Evolutionary conservation across 1,140 invertebrate species (phyloP), one percentile per base, ranked within the genome.

Genomic region (Achatina immaculata): DNA sequence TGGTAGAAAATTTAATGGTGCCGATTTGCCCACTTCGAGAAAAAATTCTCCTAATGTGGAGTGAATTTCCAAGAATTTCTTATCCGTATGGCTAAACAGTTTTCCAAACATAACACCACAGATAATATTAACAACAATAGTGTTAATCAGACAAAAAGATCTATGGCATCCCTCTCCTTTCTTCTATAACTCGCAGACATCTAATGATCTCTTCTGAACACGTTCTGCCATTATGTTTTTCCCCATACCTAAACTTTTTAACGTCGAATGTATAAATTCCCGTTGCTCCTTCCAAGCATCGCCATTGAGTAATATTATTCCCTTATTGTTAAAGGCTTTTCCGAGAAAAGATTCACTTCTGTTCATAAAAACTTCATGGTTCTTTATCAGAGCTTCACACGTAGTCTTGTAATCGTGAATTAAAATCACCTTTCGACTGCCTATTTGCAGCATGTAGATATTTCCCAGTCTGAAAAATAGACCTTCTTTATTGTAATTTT

Each of bases 41-140:
- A 9, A 48, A 73, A 74, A 79, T 75, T 11, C 73, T 62, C 72
- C 55, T 75, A 0, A 72, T 55, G 9, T 81, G 79, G 16, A 81
- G 74, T 0, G 82, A 42, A 69, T 74, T 7, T 81, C 11, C 51
- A 45, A 4, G 71, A 86, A 87, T 1, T 71, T 38, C 11, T 72
- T 69, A 55, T 87, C 86, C 19, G 78, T 69, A 45, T 94, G 93
- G 62, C 94, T 93, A 89, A 97, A 98, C 11, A 96, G 92, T 0
- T 96, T 94, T 28, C 95, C 95, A 96, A 98, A 98, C 82, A 96
- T 93, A 45, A 98, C 94, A 38, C 95, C 95, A 89, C 96, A 97
- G 80, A 98, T 97, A 0, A 98, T 96, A 90, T 98, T 98, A 87
- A 95, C 96, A 74, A 97, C 95, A 3, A 95, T 94, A 95, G 74